Evolutionary conservation across 2,797 vertebrate genomes (phyloP).

Genomic region (Anniella stebbinsi): DNA sequence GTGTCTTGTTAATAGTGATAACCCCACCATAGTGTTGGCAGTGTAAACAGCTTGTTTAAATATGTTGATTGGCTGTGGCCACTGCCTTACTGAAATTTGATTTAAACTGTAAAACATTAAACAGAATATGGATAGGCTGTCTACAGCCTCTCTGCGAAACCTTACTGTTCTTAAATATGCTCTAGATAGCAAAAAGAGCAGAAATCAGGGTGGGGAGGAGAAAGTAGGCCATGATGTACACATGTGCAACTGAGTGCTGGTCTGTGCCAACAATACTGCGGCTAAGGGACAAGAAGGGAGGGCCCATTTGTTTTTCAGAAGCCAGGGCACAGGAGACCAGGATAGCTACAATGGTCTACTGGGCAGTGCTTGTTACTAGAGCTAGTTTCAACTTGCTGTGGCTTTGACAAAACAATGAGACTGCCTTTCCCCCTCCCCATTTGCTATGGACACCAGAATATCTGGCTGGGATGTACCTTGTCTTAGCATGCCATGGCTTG

Average conservation of each 20-base stretch:
- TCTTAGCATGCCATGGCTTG: too few relatives aligned
- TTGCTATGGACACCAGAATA: background rate
- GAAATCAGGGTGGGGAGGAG: too few relatives aligned
- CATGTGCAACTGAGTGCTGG: background rate
- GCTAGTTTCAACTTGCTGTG: background rate
- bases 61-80: background rate
- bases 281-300: background rate
- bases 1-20: constrained; percentile 24
- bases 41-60: constrained; percentile 26
- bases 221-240: background rate
- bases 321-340: background rate
- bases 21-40: background rate
- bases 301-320: background rate
- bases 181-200: too few relatives aligned
- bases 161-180: background rate
- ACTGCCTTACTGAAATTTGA: too few relatives aligned
- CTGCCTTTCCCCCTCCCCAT: background rate
- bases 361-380: background rate
- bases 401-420: background rate
- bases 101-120: background rate
- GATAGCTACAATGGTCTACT: background rate
- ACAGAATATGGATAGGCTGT: background rate
- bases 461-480: too few relatives aligned
- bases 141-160: background rate
- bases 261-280: background rate